Percentiles rank a stretch among this genome's conserved stretches.
phyloP scores from a whole-genome alignment of 2,797 vertebrate genomes.

The Liasis olivaceus region DNA sequence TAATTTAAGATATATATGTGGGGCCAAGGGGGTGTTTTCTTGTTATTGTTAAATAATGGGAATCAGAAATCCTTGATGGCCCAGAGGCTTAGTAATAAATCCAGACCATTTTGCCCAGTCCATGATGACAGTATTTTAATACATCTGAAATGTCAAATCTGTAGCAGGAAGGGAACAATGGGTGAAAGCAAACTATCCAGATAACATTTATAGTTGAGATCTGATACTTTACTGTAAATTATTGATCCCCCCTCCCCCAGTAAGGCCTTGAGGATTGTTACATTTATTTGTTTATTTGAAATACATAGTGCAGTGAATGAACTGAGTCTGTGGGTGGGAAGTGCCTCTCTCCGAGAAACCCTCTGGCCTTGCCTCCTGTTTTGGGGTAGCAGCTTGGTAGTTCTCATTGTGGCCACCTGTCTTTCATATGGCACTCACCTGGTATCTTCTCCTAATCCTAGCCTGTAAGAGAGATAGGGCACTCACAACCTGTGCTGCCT shows the following conservation, averaged over 20 bases:
- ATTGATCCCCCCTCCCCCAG: neutral
- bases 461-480: too few relatives aligned
- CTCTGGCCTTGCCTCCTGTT: neutral
- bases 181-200: neutral
- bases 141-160: neutral
- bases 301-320: neutral
- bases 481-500: neutral
- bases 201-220: neutral
- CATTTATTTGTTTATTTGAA: neutral
- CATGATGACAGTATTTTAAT: neutral
- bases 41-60: neutral
- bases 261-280: neutral
- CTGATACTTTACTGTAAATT: neutral
- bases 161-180: neutral
- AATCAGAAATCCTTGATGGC: neutral
- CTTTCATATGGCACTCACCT: neutral
- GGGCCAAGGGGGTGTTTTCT: neutral
- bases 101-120: neutral
- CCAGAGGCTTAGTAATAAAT: neutral
- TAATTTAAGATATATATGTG: neutral
- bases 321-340: neutral
- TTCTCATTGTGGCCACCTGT: neutral
- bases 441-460: neutral
- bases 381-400: neutral
- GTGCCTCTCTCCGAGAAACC: neutral